Base-by-base conservation (phyloP, 2,113 vertebrate genomes). In the Callaeas wilsoni region DNA sequence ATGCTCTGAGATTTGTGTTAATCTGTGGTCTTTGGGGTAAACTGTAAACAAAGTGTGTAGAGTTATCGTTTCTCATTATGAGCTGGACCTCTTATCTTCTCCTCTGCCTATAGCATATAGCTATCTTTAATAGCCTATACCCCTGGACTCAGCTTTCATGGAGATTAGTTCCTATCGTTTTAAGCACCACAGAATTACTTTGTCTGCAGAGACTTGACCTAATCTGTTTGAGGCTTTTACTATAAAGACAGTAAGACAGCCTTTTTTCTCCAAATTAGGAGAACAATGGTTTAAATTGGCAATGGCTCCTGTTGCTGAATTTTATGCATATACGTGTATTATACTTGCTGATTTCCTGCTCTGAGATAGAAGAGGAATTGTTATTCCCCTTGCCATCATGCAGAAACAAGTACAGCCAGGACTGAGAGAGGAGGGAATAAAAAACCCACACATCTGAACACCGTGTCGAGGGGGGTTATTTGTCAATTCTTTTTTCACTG, bases 11-110 rank as follows among this genome's bases (percentile, higher is more conserved):
- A 96, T 96, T 97, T 97, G 93, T 97, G 97, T 96, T 97, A 98
- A 97, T 97, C 97, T 97, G 95, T 91, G 83, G 97, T 98, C 97
- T 98, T 98, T 97, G 92, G 97, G 97, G 97, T 97, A 97, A 97
- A 97, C 91, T 94, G 89, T 95, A 97, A 98, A 96, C 95, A 97
- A 97, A 97, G 94, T 97, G 89, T 97, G 88, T 92, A 96, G 95
- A 96, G 96, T 97, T 97, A 98, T 97, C 93, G 64, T 96, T 97
- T 95, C 94, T 97, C 95, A 97, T 97, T 98, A 97, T 94, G 89
- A 97, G 93, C 80, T 85, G 75, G 90, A 92, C 93, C 85, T 96
- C 96, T 96, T 97, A 95, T 97, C 97, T 97, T 82, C 93, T 90
- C 63, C 80, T 96, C 78, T 85, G 91, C 95, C 93, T 94, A 94